Conservation (phyloP, 2,113 vertebrate species). For the Physeter macrocephalus region DNA sequence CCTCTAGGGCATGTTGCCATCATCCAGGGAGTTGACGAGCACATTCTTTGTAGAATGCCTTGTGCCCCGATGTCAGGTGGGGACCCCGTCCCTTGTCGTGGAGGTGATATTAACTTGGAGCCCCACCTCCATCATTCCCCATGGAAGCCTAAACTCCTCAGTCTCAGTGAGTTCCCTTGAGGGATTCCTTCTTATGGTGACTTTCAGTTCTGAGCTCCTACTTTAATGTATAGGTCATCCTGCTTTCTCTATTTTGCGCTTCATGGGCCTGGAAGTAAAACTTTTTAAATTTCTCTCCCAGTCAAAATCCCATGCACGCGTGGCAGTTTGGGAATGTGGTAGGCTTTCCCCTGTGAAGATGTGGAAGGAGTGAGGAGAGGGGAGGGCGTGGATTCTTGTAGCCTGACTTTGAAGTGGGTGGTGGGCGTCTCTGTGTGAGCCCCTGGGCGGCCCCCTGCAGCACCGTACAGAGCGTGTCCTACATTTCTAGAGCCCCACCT, state of each 20-base stretch:
- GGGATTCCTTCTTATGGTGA: background rate
- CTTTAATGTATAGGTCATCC: background rate
- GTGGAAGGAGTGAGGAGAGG: too few species aligned
- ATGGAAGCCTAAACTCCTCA: background rate
- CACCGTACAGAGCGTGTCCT: too few species aligned
- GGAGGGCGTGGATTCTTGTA: too few species aligned
- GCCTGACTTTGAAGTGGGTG: background rate
- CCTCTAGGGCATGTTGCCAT: background rate
- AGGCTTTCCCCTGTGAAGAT: background rate
- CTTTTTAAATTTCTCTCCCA: background rate
- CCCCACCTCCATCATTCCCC: background rate
- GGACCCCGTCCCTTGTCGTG: background rate
- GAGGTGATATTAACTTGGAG: background rate
- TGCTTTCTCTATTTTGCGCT: background rate
- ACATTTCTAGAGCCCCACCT: background rate
- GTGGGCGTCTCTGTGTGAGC: background rate
- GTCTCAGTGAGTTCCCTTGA: background rate
- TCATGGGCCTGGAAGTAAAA: background rate
- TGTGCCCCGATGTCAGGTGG: background rate
- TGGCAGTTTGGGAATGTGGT: background rate
- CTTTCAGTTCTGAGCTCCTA: background rate
- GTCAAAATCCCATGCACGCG: fast-evolving
- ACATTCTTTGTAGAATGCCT: background rate
- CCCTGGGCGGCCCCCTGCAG: background rate
- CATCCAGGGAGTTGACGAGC: background rate